These are phyloP conservation scores for Lasioglossum vierecki DNA, from an alignment of 2,888 invertebrate species.

Conservation along the genomic window DNA sequence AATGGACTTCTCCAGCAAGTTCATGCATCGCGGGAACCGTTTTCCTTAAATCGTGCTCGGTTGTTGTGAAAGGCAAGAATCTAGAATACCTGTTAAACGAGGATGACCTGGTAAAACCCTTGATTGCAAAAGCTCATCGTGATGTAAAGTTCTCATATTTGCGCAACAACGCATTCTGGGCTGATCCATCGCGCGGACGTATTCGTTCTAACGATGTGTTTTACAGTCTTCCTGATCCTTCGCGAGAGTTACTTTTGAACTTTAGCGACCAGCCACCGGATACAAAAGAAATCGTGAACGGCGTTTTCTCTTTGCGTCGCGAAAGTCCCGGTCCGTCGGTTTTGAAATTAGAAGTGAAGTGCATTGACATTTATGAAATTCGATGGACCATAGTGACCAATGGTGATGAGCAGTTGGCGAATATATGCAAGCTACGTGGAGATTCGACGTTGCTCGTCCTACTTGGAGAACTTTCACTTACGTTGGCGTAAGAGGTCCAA, in stretches of 20 bases:
- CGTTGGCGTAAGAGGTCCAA: constrained; percentile 81
- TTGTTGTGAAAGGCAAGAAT: constrained; percentile 66
- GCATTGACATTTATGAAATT: constrained; percentile 58
- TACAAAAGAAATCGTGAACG: constrained; percentile 22
- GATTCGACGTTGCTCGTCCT: constrained; percentile 80
- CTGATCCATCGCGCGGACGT: constrained; percentile 29
- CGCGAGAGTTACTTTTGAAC: constrained; percentile 18
- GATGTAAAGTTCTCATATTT: constrained; percentile 65
- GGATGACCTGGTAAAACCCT: constrained; percentile 69
- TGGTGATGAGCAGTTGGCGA: constrained; percentile 79
- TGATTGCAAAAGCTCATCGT: constrained; percentile 67
- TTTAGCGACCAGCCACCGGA: background rate
- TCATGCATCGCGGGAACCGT: constrained; percentile 29
- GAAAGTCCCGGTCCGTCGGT: constrained; percentile 25
- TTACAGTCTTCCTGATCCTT: constrained; percentile 27
- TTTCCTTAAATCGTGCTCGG: constrained; percentile 56
- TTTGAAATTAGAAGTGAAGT: constrained; percentile 52
- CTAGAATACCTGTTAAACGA: constrained; percentile 63
- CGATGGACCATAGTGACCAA: constrained; percentile 55
- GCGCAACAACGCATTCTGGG: constrained; percentile 52
- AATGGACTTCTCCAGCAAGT: constrained; percentile 21
- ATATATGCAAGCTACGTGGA: constrained; percentile 73
- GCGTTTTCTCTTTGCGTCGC: constrained; percentile 10
- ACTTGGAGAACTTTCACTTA: constrained; percentile 84
- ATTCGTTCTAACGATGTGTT: constrained; percentile 15